Evolutionary conservation across 2,888 invertebrate genomes (phyloP).

Genomic region (Phortica okadai): DNA sequence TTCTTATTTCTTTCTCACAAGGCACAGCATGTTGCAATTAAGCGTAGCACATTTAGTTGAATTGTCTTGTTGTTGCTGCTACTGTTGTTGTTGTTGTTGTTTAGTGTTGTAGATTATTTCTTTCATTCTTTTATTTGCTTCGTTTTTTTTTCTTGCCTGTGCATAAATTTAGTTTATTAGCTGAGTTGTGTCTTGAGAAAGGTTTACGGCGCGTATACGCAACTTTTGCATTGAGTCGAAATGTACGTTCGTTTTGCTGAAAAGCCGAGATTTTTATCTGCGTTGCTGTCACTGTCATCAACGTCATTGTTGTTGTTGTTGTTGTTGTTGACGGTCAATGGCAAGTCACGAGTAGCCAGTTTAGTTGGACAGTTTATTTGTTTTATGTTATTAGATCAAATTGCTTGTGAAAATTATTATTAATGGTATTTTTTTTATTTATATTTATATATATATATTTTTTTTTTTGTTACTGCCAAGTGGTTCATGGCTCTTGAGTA

Average conservation of each 20-base stretch:
- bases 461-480: conserved; percentile 35
- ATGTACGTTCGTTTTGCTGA: too few relatives aligned
- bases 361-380: conserved; percentile 8
- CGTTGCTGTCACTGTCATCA: not conserved
- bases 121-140: not conserved
- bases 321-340: conserved; percentile 16
- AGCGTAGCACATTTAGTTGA: conserved; percentile 38
- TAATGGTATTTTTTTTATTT: conserved; percentile 64
- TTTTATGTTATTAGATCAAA: conserved; percentile 58
- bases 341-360: not conserved
- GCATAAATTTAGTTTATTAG: conserved; percentile 5
- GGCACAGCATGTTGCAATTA: conserved; percentile 65
- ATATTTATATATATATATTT: conserved; percentile 42
- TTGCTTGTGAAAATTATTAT: conserved; percentile 67
- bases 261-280: not conserved
- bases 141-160: not conserved
- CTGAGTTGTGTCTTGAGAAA: not conserved
- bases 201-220: conserved; percentile 12
- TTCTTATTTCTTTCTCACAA: conserved; percentile 46
- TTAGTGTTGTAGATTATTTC: not conserved
- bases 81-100: not conserved
- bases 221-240: not conserved
- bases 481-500: conserved; percentile 15
- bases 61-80: not conserved
- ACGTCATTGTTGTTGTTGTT: too few relatives aligned